These are phyloP conservation scores for Apostichopus leukothele DNA, from an alignment of 53 echinoderm and acorn worm species.

Conservation along the genomic window DNA sequence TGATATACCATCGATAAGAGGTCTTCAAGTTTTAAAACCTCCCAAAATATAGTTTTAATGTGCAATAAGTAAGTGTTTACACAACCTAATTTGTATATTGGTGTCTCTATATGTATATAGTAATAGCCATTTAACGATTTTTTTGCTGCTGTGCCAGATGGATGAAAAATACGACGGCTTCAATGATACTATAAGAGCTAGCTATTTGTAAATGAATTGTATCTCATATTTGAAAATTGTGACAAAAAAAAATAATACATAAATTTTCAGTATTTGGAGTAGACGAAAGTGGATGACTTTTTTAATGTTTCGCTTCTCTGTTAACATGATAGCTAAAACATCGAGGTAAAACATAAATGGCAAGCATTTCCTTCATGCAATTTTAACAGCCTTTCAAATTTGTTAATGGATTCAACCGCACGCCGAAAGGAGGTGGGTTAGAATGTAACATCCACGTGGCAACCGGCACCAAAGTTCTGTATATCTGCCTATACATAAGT, in stretches of 20 bases:
- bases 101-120: not conserved
- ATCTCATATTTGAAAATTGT: not conserved
- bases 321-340: not conserved
- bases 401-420: not conserved
- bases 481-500: no score
- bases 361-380: not conserved
- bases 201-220: conserved; percentile 30
- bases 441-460: no score
- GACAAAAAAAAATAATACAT: not conserved
- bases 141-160: not conserved
- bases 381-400: conserved; percentile 21
- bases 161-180: not conserved
- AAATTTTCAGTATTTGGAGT: not conserved
- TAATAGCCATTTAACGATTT: conserved; percentile 41
- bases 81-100: conserved; percentile 36
- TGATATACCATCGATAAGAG: not conserved
- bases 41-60: conserved; percentile 45
- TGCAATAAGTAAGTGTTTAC: conserved; percentile 17
- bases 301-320: not conserved
- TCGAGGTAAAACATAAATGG: not conserved
- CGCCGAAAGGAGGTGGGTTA: not conserved
- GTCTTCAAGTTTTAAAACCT: conserved; percentile 45
- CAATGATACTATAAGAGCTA: not conserved
- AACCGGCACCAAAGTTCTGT: no score
- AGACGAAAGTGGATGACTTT: not conserved